Evolutionary conservation across 2,888 invertebrate genomes (phyloP), one percentile per base, ranked within the genome.

Genomic region (Chloromyia formosa): DNA sequence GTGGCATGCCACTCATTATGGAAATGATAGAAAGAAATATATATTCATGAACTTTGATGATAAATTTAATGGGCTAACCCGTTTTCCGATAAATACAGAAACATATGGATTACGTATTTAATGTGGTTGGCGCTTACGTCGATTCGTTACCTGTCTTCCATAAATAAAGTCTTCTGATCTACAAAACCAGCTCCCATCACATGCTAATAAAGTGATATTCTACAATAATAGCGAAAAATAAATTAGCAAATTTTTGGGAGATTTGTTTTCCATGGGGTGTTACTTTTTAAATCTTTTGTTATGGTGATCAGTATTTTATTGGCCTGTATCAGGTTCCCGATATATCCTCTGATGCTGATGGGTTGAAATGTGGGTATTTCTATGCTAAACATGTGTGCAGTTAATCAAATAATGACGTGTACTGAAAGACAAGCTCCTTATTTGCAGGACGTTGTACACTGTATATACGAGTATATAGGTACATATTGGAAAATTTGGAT

Each of bases 211-310:
- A 10, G 0, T 0, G 61, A 61, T 16, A 35, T 61, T 61, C n/a
- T n/a, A n/a, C n/a, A n/a, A 61, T 61, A 10, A 61, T 35, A 61
- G 61, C 61, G 61, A 40, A 22, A 58, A 58, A 58, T 58, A 58
- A 58, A 58, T 58, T 58, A 58, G 22, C 58, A 22, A 58, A 58
- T 58, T 58, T 9, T 42, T n/a, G 42, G 42, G 7, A 9, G 42
- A 9, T 12, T 42, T 42, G 42, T 42, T 42, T 42, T 42, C 12
- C 42, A 42, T 12, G 42, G 42, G 42, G 42, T 42, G 42, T 12
- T 9, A 42, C 5, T 16, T 18, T 16, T n/a, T n/a, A n/a, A n/a
- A n/a, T n/a, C n/a, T n/a, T n/a, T n/a, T n/a, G n/a, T n/a, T n/a
- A n/a, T n/a, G n/a, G n/a, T n/a, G n/a, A n/a, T n/a, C n/a, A n/a